Evolutionary conservation across 1,140 invertebrate species (phyloP).

Genomic region (Zaprionus davidi): DNA sequence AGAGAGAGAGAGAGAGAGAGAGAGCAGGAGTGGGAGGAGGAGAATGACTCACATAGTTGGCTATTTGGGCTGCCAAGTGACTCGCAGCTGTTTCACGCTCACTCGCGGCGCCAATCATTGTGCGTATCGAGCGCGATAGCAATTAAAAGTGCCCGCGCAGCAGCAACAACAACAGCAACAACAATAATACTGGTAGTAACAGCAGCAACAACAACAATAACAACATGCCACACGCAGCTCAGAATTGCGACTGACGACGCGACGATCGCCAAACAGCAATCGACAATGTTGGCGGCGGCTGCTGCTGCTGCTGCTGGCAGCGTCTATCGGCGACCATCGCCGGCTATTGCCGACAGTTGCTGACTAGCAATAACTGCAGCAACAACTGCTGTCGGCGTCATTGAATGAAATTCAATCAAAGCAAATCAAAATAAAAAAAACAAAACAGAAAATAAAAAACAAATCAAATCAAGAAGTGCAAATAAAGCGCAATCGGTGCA

Average conservation of each 20-base stretch:
- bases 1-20: neutral
- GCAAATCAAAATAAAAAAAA: conserved; percentile 49
- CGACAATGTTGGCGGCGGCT: neutral
- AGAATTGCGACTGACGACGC: conserved; percentile 66
- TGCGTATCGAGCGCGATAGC: conserved; percentile 50
- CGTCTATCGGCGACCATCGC: neutral
- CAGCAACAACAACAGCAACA: conserved; percentile 37
- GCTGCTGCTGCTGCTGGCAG: too few relatives aligned
- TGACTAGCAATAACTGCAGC: neutral
- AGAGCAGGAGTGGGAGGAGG: too few relatives aligned
- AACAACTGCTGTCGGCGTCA: conserved; percentile 41
- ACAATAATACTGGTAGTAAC: neutral
- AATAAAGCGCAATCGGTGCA: conserved; percentile 40
- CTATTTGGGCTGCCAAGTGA: conserved; percentile 71
- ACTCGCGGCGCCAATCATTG: conserved; percentile 45
- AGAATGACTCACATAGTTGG: conserved; percentile 68
- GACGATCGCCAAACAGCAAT: neutral
- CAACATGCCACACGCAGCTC: conserved; percentile 69
- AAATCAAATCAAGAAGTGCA: conserved; percentile 62
- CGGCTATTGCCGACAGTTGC: conserved; percentile 14
- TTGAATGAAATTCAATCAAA: conserved; percentile 75
- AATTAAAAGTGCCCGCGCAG: conserved; percentile 47
- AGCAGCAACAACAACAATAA: conserved; percentile 42
- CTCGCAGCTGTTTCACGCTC: conserved; percentile 42
- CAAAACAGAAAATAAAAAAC: neutral